Conservation (phyloP, 2,888 invertebrate species). For the Heterodera filipjevi region DNA sequence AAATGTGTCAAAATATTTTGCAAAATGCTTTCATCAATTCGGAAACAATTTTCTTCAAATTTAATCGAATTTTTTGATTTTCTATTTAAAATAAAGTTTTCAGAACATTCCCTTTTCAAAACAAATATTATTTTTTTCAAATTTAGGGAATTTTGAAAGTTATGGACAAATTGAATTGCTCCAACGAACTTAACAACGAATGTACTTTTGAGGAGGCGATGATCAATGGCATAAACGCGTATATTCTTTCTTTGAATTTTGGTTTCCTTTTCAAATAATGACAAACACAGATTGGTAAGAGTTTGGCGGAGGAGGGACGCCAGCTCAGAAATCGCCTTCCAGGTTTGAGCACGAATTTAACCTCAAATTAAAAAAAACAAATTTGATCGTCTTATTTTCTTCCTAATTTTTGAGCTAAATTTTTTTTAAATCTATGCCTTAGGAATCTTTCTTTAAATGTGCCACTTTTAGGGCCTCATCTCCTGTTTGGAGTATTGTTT, state of each 20-base stretch:
- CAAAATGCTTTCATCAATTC: no score
- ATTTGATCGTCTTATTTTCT: no score
- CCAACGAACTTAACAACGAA: conserved; percentile 32
- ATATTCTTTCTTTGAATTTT: neutral
- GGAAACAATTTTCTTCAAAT: no score
- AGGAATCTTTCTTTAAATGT: no score
- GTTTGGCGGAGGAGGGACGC: conserved; percentile 53
- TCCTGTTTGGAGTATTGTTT: conserved; percentile 60
- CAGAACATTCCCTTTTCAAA: no score
- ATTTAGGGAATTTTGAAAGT: conserved; percentile 18
- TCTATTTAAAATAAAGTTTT: no score
- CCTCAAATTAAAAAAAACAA: neutral
- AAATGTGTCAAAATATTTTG: no score
- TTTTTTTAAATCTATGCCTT: no score
- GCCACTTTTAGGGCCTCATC: conserved; percentile 57
- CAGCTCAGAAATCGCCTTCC: conserved; percentile 57
- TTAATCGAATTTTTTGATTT: no score
- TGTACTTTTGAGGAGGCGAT: conserved; percentile 36
- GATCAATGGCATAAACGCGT: conserved; percentile 32
- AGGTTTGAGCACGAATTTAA: conserved; percentile 34
- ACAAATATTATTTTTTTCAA: neutral
- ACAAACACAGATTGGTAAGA: conserved; percentile 44
- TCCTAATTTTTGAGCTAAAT: no score
- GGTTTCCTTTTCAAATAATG: neutral
- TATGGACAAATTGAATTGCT: neutral